Evolutionary conservation across 2,888 invertebrate species (phyloP), one percentile per base, ranked within the genome.

Genomic region (Hydrotaea diabolus): DNA sequence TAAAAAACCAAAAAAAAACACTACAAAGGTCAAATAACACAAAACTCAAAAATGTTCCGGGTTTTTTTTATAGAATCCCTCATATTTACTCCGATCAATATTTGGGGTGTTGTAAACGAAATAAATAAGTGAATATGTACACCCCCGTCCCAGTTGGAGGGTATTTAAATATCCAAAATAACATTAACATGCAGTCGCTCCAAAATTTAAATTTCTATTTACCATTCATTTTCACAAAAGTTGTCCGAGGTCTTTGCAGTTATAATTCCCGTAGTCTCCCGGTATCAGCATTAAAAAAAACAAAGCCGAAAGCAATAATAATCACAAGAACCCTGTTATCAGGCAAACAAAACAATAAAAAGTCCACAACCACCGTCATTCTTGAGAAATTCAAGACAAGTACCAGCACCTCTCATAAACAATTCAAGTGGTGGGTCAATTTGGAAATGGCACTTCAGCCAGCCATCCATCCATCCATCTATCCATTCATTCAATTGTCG

Each of bases 321-420:
- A 69, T 69, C 21, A 69, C 46, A 69, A 69, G 46, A 43, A 21
- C 26, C 69, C 43, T 23, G 21, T 46, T 69, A 69, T 69, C 69
- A 69, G 43, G 21, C 69, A 69, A 69, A 46, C 21, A 66, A 31
- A 64, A 64, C 21, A 64, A 66, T 19, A 69, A 46, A 43, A 69
- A 69, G 21, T 15, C 69, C 11, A 31, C 31, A 31, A 31, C n/a
- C n/a, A 66, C 36, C 15, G 39, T 21, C 23, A 23, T 69, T 39
- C 66, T 66, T 66, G n/a, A 66, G 66, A 69, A 46, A 69, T 69
- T 69, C 69, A 46, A 39, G 36, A 66, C 69, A 69, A 69, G 69
- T 69, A 69, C 69, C 46, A 8, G 9, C 66, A 23, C 69, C 43
- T 23, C 69, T 69, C 69, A 69, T 46, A 69, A 69, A 69, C 43